Conservation (phyloP, 2,113 vertebrate species). For the Dasyornis broadbenti region DNA sequence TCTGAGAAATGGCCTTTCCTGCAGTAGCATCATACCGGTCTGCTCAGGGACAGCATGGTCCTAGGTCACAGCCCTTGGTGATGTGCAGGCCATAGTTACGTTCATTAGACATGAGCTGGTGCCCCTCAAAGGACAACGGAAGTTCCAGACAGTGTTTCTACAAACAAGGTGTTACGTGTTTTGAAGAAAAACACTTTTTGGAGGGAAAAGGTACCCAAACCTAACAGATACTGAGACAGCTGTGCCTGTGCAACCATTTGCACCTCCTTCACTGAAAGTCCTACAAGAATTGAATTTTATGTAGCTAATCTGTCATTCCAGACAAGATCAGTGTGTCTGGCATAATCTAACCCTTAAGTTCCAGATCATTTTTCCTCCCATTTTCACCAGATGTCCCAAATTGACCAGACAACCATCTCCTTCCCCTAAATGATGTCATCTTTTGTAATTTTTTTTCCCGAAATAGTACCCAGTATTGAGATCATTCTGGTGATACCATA, state of each 20-base stretch:
- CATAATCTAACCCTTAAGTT: background rate
- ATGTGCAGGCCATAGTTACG: background rate
- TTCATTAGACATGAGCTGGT: background rate
- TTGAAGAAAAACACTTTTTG: background rate
- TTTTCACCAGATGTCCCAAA: background rate
- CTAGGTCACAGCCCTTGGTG: background rate
- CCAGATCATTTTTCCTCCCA: background rate
- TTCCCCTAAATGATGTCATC: background rate
- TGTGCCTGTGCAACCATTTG: background rate
- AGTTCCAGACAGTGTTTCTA: background rate
- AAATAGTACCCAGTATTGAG: background rate
- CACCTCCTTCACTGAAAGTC: background rate
- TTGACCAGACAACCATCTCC: background rate
- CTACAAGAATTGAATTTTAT: no score
- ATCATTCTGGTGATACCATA: background rate
- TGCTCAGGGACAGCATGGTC: rapidly evolving
- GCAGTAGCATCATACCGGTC: rapidly evolving
- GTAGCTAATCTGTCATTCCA: background rate
- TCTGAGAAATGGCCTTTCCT: background rate
- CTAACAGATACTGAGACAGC: background rate
- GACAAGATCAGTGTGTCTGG: background rate
- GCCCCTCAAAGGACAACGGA: background rate
- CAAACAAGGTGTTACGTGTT: background rate
- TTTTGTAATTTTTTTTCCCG: background rate
- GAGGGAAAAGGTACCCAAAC: background rate